Evolutionary conservation across 2,888 invertebrate species (phyloP), one percentile per base, ranked within the genome.

Genomic region (Drosophila birchii): DNA sequence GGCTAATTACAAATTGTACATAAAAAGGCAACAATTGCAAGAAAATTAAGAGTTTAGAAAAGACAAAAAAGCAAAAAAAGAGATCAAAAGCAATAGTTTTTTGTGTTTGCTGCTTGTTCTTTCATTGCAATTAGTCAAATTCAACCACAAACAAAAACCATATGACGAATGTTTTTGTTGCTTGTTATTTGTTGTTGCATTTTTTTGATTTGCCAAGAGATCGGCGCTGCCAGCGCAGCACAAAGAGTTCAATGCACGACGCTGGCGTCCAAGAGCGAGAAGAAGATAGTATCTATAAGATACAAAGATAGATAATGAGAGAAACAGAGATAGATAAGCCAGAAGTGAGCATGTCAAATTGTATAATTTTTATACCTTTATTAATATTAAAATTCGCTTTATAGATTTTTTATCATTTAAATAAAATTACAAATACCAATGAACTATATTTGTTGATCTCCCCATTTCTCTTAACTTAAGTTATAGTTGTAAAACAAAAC

Each of bases 231-330:
- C 26, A 16, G 51, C 57, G 71, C 81, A 70, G 80, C 76, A 78
- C 73, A 66, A 64, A 71, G 78, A 87, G 86, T 89, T 87, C 86
- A 86, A 81, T 86, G 86, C 54, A 80, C 86, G 85, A 80, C 75
- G 87, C 64, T 9, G 32, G 70, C 67, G 47, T 49, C 47, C 32
- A 18, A 29, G 9, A 18, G 49, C 79, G 64, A 71, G 59, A 56
- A 38, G 44, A 39, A 69, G 69, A 23, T 26, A 26, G 23, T 23
- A 23, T 23, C 23, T 23, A 23, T 23, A 23, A 23, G 26, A 61
- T 29, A 29, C 29, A 29, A 58, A 64, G 69, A 54, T 55, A 55
- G 54, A 64, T 60, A 54, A 51, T 47, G 49, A 26, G 47, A 12
- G 45, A 20, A 53, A 29, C 18, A 26, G 16, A 54, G 8, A 44